Evolutionary conservation across 2,888 invertebrate species (phyloP).

Genomic region (Drosophila melanosoma): DNA sequence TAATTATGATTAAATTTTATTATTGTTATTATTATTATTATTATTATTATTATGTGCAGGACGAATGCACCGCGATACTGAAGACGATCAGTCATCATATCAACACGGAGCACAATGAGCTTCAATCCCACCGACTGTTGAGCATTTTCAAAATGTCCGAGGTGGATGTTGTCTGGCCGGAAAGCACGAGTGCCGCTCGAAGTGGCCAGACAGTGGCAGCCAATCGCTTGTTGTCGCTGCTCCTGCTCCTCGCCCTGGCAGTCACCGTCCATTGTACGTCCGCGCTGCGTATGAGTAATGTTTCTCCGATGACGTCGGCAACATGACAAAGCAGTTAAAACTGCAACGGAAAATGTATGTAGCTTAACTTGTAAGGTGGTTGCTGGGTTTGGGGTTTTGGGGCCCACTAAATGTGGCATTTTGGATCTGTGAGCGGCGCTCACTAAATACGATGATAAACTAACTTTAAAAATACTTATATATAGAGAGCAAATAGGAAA

Average conservation of each 20-base stretch:
- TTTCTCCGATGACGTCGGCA: constrained; percentile 48
- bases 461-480: constrained; percentile 36
- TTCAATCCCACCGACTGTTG: constrained; percentile 93
- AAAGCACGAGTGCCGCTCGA: constrained; percentile 81
- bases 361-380: constrained; percentile 48
- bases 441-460: constrained; percentile 46
- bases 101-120: constrained; percentile 93
- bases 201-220: constrained; percentile 62
- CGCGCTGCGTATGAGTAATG: constrained; percentile 60
- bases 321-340: constrained; percentile 72
- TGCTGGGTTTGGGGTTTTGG: constrained; percentile 11
- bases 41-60: constrained; percentile 86
- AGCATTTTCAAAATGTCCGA: constrained; percentile 97
- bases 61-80: constrained; percentile 92
- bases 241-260: constrained; percentile 58
- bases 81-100: constrained; percentile 93
- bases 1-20: constrained; percentile 27
- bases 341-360: constrained; percentile 45
- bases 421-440: constrained; percentile 34
- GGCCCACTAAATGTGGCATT: constrained; percentile 11
- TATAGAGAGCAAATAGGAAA: constrained; percentile 4
- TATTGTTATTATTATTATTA: constrained; percentile 7
- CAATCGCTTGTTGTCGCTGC: constrained; percentile 49
- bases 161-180: constrained; percentile 93
- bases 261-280: constrained; percentile 44